A percentile compares a stretch with the other conserved stretches of the same genome.
Conservation (phyloP, 2,797 vertebrate species). For the Hozukius guyotensis region DNA sequence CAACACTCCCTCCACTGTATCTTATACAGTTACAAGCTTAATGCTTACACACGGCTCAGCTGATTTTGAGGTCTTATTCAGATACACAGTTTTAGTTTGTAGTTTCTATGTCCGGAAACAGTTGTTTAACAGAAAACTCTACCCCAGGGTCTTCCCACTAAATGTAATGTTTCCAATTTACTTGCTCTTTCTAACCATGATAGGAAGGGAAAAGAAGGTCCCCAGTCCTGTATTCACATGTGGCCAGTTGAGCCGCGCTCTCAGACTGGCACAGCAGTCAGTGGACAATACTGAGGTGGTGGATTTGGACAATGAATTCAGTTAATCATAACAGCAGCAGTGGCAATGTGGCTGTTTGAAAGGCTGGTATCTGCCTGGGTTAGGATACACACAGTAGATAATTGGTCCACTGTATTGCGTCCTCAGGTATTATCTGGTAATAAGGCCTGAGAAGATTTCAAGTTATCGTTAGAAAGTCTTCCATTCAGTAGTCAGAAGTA, state of each 20-base stretch:
- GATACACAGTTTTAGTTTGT: background rate
- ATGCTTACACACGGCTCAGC: background rate
- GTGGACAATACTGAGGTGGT: conserved; percentile 1
- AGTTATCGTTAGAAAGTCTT: background rate
- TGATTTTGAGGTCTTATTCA: background rate
- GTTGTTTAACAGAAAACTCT: background rate
- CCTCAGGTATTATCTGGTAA: background rate
- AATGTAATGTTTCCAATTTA: conserved; percentile 6
- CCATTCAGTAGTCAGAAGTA: conserved; percentile 5
- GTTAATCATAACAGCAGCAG: conserved; percentile 19
- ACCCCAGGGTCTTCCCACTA: background rate
- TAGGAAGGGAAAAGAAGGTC: background rate
- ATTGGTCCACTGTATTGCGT: background rate
- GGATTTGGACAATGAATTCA: conserved; percentile 31
- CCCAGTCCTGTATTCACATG: conserved; percentile 14
- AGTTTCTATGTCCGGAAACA: background rate
- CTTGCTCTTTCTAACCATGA: background rate
- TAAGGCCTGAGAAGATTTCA: background rate
- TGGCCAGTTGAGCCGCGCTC: conserved; percentile 15
- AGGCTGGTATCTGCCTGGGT: background rate
- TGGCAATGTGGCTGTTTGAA: conserved; percentile 30
- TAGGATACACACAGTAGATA: background rate
- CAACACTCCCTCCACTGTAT: background rate
- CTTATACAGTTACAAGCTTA: conserved; percentile 10
- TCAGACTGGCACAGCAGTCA: conserved; percentile 16